Base-by-base conservation (phyloP, 2,113 vertebrate species). In the Neoarius graeffei region DNA sequence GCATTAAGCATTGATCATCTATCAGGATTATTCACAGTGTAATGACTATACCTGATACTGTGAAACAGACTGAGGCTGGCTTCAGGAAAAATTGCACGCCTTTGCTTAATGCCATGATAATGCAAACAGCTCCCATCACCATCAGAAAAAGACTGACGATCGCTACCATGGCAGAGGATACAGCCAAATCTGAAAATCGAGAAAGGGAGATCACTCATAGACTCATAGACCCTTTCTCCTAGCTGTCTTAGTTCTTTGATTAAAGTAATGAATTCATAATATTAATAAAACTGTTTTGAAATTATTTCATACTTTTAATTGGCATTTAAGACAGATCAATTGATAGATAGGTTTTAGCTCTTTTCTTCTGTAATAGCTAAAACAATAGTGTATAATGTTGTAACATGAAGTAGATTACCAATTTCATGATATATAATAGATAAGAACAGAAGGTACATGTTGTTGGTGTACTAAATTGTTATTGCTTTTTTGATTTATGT, bases 61-160 rank as follows among this genome's bases (percentile, higher is more conserved):
- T 94, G 35, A 98, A 97, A 93, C 96, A 98, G 91, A 95, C 83
- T 0, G 96, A 96, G 4, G 96, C 97, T 1, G 96, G 96, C 76
- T 97, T 96, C 59, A 98, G 94, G 91, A 98, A 96, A 94, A 96
- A 97, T 20, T 95, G 91, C 3, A 96, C 96, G 1, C 96, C 95
- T 93, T 97, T 97, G 84, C 96, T 97, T 91, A 98, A 94, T 50
- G 96, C 91, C 96, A 96, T 97, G 91, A 94, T 95, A 94, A 97
- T 91, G 90, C 96, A 97, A 67, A 97, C 93, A 83, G 95, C 93
- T 0, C 96, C 97, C 95, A 97, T 94, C 90, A 93, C 93, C 96
- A 97, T 96, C 86, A 96, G 88, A 59, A 93, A 94, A 67, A 98
- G 94, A 92, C 96, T 95, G 81, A 96, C 89, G 54, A 97, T 91